These are phyloP conservation scores for Nephrotoma guestfalica DNA, from an alignment of 2,888 invertebrate genomes.

Conservation along the genomic window DNA sequence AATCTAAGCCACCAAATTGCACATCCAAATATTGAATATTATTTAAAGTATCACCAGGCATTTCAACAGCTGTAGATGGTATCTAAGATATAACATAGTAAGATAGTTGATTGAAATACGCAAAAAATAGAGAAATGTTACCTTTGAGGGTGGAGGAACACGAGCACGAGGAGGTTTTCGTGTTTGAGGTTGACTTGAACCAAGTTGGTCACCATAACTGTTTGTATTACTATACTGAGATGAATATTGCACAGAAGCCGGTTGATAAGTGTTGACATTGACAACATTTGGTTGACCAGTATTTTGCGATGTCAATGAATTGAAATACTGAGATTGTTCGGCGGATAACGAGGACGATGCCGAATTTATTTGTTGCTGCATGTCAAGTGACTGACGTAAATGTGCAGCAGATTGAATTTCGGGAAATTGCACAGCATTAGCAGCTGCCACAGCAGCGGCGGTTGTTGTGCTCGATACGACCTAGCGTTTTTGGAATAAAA, in stretches of 20 bases:
- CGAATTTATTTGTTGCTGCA: conserved; percentile 38
- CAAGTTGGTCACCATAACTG: conserved; percentile 24
- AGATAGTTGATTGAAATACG: neutral
- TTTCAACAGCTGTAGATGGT: conserved; percentile 86
- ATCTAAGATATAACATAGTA: conserved; percentile 42
- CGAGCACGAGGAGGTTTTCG: conserved; percentile 50
- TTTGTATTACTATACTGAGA: conserved; percentile 24
- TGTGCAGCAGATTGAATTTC: conserved; percentile 29
- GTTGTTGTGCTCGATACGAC: conserved; percentile 22
- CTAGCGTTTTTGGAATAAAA: neutral
- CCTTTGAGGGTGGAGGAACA: conserved; percentile 74
- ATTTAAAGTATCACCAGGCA: conserved; percentile 76
- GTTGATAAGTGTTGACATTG: conserved; percentile 13
- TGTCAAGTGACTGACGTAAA: conserved; percentile 15
- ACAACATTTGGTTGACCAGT: conserved; percentile 8
- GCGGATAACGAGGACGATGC: conserved; percentile 42
- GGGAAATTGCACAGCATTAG: conserved; percentile 22
- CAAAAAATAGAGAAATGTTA: conserved; percentile 21
- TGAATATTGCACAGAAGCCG: conserved; percentile 25
- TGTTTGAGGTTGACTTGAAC: conserved; percentile 27
- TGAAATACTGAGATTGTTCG: conserved; percentile 49
- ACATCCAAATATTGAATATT: conserved; percentile 72
- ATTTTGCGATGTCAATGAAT: conserved; percentile 30
- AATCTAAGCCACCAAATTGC: conserved; percentile 83
- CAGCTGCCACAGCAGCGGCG: conserved; percentile 18